These are phyloP conservation scores for Cyclopterus lumpus DNA, from an alignment of 2,797 vertebrate species.

Conservation along the genomic window DNA sequence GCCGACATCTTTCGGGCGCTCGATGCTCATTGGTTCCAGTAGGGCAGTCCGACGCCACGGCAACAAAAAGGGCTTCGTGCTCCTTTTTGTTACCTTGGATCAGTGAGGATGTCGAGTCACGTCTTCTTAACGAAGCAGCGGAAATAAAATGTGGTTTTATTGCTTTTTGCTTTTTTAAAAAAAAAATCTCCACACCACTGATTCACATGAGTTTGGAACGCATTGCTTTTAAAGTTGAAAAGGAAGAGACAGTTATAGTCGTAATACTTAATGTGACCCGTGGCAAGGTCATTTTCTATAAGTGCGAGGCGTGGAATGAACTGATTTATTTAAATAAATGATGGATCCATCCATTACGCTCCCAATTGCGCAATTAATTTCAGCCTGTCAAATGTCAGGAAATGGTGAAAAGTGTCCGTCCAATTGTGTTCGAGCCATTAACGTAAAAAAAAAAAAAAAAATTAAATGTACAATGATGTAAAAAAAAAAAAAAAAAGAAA, in stretches of 20 bases:
- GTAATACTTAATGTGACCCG: conserved; percentile 21
- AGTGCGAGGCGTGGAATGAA: neutral
- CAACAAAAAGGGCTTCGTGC: conserved; percentile 46
- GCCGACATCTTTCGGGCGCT: conserved; percentile 12
- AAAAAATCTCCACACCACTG: conserved; percentile 9
- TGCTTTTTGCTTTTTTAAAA: conserved; percentile 18
- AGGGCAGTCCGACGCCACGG: conserved; percentile 52
- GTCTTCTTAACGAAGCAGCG: conserved; percentile 46
- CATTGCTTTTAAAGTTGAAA: neutral
- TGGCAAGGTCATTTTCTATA: conserved; percentile 23
- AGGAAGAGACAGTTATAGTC: neutral
- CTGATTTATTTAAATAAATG: conserved; percentile 27
- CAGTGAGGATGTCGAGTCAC: conserved; percentile 55
- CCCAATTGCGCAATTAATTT: conserved; percentile 22
- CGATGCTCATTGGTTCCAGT: conserved; percentile 33
- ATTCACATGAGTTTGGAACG: neutral
- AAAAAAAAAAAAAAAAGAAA: too few relatives aligned
- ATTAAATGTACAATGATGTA: neutral
- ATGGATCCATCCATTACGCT: conserved; percentile 30
- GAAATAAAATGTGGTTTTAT: conserved; percentile 25
- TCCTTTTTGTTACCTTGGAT: conserved; percentile 63
- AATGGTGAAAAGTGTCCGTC: neutral
- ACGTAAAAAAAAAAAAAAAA: neutral
- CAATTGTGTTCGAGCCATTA: neutral
- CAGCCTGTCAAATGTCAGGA: conserved; percentile 3